Evolutionary conservation across 2,113 vertebrate species (phyloP), one percentile per base, ranked within the genome.

Genomic region (Tonatia bakeri): DNA sequence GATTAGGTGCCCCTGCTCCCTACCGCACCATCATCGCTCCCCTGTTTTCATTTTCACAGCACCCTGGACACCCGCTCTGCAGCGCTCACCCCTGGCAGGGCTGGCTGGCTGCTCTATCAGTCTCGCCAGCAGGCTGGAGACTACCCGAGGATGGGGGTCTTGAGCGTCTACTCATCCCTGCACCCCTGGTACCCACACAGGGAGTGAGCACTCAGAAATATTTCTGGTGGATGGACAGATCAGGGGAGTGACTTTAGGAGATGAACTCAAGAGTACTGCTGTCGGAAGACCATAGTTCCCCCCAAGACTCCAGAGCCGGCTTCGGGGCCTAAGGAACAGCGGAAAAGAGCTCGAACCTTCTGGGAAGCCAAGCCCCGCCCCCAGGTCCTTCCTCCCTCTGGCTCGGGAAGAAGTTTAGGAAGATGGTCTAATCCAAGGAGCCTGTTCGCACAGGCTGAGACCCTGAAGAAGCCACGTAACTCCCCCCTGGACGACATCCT

Each of bases 221-320:
- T 26, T 20, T 69, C 24, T n/a, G 47, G 77, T n/a, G 19, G 31
- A 61, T 16, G 36, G 40, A 73, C 38, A 59, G 93, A 67, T 12
- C 12, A n/a, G 73, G 19, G 40, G 56, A 43, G n/a, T 16, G 47
- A 13, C 38, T 50, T 47, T 50, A 67, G 47, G 47, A 69, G 36
- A 59, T 28, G 40, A 16, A 36, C n/a, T 59, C 50, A 14, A 36
- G 75, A 20, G 38, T 7, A 67, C 22, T 3, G 22, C 38, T 43
- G 28, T 40, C 0, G 4, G 76, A 72, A 87, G 77, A 79, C n/a
- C 24, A 3, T 1, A 11, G 59, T 26, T 36, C 20, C 16, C 59
- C 59, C 52, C 0, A 1, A 64, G 52, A 83, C 0, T 19, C n/a
- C 28, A 12, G 13, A 69, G 77, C 20, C 0, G 13, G 43, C n/a